These are phyloP conservation scores for Latrodectus geometricus DNA, from an alignment of 1,140 invertebrate species.

Conservation along the genomic window DNA sequence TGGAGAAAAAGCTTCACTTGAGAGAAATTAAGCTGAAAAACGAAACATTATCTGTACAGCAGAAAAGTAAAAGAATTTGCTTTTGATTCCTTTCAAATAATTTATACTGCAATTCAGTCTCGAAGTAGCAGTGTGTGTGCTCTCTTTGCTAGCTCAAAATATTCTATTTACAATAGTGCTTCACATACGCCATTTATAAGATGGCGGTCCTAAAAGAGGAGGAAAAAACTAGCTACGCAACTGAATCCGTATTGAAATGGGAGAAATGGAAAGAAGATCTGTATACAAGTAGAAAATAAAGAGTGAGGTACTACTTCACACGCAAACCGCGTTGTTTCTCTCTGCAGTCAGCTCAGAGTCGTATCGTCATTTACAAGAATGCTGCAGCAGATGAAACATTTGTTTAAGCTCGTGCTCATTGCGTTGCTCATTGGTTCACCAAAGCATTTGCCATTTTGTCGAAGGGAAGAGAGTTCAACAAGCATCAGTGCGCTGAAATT, in stretches of 20 bases:
- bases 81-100: slow-evolving; percentile 10
- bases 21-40: neutral
- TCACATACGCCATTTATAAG: neutral
- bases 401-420: slow-evolving; percentile 60
- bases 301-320: slow-evolving; percentile 46
- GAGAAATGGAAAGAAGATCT: slow-evolving; percentile 37
- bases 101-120: slow-evolving; percentile 43
- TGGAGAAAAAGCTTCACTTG: neutral
- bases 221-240: slow-evolving; percentile 1
- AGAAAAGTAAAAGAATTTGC: slow-evolving; percentile 27
- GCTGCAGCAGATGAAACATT: slow-evolving; percentile 51
- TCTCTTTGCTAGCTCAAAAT: slow-evolving; percentile 9
- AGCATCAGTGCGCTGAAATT: slow-evolving; percentile 55
- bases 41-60: slow-evolving; percentile 11
- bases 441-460: slow-evolving; percentile 35
- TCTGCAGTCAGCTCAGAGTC: slow-evolving; percentile 36
- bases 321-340: slow-evolving; percentile 21
- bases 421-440: slow-evolving; percentile 46
- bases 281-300: slow-evolving; percentile 40
- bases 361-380: slow-evolving; percentile 29
- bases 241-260: slow-evolving; percentile 4
- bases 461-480: slow-evolving; percentile 30
- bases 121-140: slow-evolving; percentile 38
- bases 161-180: slow-evolving; percentile 21
- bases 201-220: neutral